Percentiles rank a stretch among this genome's conserved stretches.
These are phyloP conservation scores for Gastracanthus pulcherrimus DNA, from an alignment of 2,888 invertebrate genomes.

Conservation along the genomic window DNA sequence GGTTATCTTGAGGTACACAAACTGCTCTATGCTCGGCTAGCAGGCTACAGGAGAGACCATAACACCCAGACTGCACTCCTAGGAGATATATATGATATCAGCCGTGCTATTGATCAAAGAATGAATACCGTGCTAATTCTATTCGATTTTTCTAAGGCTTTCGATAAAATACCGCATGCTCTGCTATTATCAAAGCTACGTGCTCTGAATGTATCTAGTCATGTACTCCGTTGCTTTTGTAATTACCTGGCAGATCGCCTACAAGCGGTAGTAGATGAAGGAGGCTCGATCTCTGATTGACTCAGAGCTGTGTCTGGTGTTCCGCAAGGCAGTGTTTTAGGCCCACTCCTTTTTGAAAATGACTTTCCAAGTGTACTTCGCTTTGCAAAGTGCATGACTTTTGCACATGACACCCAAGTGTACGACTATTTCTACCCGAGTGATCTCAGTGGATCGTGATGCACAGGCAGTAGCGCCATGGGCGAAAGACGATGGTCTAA, in stretches of 20 bases:
- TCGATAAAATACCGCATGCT: constrained; percentile 4
- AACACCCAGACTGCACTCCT: constrained; percentile 4
- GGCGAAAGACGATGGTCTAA: no score
- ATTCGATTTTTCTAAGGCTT: constrained; percentile 34
- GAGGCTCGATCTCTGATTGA: no score
- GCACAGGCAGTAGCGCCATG: no score
- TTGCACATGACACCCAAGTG: neutral
- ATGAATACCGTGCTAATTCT: neutral
- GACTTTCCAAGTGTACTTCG: neutral
- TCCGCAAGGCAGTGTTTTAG: neutral
- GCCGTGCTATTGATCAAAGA: neutral
- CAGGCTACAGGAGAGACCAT: neutral
- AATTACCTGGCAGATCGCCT: neutral
- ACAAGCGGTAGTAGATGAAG: neutral
- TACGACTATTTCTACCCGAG: neutral
- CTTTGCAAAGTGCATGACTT: neutral
- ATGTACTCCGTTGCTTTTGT: neutral
- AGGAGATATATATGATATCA: neutral
- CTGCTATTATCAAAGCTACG: neutral
- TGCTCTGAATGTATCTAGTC: neutral
- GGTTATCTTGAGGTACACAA: neutral
- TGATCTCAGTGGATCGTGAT: neutral
- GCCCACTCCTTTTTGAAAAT: neutral
- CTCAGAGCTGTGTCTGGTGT: neutral
- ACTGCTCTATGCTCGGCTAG: neutral